These are phyloP conservation scores for Lepas anatifera DNA, from an alignment of 2,888 invertebrate species.

Conservation along the genomic window DNA sequence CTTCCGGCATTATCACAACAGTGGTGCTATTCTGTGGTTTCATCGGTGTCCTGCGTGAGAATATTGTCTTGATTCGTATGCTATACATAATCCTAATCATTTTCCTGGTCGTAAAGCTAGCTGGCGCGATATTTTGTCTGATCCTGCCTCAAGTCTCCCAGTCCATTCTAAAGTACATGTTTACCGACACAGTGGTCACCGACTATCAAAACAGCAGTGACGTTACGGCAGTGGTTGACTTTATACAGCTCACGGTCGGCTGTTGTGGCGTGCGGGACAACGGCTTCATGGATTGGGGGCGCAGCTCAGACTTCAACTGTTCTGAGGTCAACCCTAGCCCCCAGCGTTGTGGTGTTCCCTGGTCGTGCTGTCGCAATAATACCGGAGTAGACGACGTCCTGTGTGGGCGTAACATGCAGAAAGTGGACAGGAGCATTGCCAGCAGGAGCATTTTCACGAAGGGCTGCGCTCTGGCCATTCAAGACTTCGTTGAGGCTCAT, in stretches of 20 bases:
- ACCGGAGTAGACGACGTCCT: not conserved
- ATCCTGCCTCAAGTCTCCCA: constrained; percentile 23
- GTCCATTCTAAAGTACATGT: constrained; percentile 20
- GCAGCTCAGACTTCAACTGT: constrained; percentile 93
- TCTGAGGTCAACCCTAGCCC: constrained; percentile 34
- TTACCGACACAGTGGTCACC: constrained; percentile 20
- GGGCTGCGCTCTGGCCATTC: not conserved
- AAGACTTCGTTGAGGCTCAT: not conserved
- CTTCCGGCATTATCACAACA: not conserved
- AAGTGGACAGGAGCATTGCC: not conserved
- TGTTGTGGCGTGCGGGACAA: constrained; percentile 23
- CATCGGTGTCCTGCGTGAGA: not conserved
- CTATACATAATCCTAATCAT: constrained; percentile 17
- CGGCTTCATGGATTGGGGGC: constrained; percentile 78
- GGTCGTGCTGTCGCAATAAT: constrained; percentile 21
- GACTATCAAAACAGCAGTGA: constrained; percentile 23
- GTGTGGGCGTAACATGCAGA: not conserved
- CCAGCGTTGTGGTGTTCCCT: constrained; percentile 24
- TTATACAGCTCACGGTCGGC: constrained; percentile 15
- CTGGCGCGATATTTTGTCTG: constrained; percentile 22
- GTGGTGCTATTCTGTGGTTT: not conserved
- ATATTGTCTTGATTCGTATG: not conserved
- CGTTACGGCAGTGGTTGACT: constrained; percentile 23
- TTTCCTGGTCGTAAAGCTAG: constrained; percentile 22
- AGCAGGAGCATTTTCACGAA: not conserved